Conservation (phyloP, 1,140 invertebrate genomes). For the Pygmarrhopalites habei region DNA sequence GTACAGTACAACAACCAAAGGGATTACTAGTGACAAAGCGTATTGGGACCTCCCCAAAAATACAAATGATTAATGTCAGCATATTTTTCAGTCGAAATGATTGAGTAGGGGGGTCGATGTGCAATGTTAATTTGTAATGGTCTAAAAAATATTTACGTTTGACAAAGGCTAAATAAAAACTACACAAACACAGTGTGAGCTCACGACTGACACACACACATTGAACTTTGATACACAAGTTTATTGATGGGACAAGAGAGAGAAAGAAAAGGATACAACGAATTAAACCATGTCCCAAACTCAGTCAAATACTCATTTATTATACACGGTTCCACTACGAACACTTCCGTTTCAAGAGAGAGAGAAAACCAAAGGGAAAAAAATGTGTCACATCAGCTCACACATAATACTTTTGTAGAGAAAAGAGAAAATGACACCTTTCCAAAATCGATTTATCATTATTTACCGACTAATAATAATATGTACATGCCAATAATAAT, state of each 20-base stretch:
- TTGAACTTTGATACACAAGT: not conserved
- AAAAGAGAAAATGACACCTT: no score
- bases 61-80: no score
- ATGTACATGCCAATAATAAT: no score
- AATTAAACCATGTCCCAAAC: not conserved
- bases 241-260: not conserved
- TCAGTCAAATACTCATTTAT: slow-evolving; percentile 9
- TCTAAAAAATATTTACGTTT: not conserved
- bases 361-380: no score
- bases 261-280: not conserved
- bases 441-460: no score
- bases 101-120: not conserved
- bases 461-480: no score
- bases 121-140: not conserved
- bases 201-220: not conserved
- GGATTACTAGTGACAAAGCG: no score
- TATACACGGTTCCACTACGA: no score
- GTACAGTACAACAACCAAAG: no score
- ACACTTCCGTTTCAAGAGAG: no score
- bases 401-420: not conserved
- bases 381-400: slow-evolving; percentile 11
- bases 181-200: not conserved
- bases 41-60: no score
- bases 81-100: no score
- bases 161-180: not conserved